Evolutionary conservation across 1,140 invertebrate genomes (phyloP).

Genomic region (Caenorhabditis latens): DNA sequence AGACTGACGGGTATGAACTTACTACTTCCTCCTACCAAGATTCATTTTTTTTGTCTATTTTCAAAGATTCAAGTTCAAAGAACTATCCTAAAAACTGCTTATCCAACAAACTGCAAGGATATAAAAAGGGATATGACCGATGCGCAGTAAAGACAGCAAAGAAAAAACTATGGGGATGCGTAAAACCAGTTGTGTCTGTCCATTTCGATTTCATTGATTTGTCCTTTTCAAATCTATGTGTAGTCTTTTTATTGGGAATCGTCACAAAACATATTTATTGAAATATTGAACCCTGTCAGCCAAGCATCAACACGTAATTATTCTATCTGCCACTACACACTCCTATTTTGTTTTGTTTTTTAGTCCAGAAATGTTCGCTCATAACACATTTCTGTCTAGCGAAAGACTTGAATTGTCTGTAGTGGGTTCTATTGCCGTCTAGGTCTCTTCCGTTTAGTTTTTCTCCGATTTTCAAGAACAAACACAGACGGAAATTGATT

Average conservation of each 20-base stretch:
- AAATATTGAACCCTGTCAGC: neutral
- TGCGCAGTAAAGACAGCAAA: neutral
- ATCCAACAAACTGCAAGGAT: neutral
- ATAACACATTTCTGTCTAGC: neutral
- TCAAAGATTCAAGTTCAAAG: constrained; percentile 18
- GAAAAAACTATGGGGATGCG: constrained; percentile 9
- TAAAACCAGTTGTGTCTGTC: constrained; percentile 29
- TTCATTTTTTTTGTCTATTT: neutral
- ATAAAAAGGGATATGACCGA: neutral
- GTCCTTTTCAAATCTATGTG: neutral
- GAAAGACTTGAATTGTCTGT: neutral
- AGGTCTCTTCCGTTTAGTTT: neutral
- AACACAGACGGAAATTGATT: neutral
- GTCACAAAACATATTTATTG: too few species aligned
- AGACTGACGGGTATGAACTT: neutral
- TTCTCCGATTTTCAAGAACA: neutral
- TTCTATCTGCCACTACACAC: neutral
- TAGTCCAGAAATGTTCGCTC: neutral
- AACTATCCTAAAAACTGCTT: neutral
- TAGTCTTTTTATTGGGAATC: neutral
- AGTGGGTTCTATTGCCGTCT: neutral
- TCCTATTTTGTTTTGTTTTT: neutral
- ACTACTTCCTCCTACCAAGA: neutral
- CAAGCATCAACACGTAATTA: neutral
- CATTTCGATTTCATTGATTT: constrained; percentile 28